Evolutionary conservation across 2,888 invertebrate genomes (phyloP).

Genomic region (Xylocampa areola): DNA sequence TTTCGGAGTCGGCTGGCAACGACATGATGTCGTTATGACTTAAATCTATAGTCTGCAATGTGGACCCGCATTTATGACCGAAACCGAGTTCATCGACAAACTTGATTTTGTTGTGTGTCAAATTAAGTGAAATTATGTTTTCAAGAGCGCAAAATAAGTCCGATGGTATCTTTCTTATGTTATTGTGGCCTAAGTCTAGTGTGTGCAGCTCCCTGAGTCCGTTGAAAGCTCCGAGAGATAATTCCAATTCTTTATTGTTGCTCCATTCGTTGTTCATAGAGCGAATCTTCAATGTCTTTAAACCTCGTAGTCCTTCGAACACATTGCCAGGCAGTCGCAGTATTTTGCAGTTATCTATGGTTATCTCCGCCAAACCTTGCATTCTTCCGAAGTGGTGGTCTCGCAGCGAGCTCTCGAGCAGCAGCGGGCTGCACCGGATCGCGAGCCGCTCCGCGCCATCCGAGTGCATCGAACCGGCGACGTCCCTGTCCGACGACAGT

Average conservation of each 20-base stretch:
- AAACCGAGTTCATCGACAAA: constrained; percentile 94
- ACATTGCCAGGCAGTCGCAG: constrained; percentile 93
- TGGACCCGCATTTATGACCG: constrained; percentile 90
- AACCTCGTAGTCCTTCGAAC: constrained; percentile 94
- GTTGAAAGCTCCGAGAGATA: constrained; percentile 92
- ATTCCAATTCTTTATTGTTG: constrained; percentile 92
- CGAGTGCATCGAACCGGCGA: constrained; percentile 90
- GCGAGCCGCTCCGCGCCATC: constrained; percentile 94
- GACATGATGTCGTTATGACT: constrained; percentile 94
- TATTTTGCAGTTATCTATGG: constrained; percentile 94
- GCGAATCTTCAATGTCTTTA: constrained; percentile 94
- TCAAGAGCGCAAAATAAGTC: constrained; percentile 94
- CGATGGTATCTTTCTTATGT: constrained; percentile 94
- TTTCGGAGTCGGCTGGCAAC: constrained; percentile 93
- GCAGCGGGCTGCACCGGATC: constrained; percentile 91
- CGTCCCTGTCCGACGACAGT: constrained; percentile 92
- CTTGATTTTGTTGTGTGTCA: constrained; percentile 95
- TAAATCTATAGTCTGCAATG: constrained; percentile 94
- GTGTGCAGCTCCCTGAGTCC: constrained; percentile 94
- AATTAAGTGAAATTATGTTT: constrained; percentile 94
- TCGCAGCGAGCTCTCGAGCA: constrained; percentile 92
- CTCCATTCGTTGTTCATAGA: constrained; percentile 95
- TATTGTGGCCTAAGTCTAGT: constrained; percentile 94
- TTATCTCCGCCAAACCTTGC: constrained; percentile 94
- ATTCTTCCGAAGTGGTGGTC: constrained; percentile 93